Evolutionary conservation across 2,888 invertebrate genomes (phyloP).

Genomic region (Cheilosia vernalis): DNA sequence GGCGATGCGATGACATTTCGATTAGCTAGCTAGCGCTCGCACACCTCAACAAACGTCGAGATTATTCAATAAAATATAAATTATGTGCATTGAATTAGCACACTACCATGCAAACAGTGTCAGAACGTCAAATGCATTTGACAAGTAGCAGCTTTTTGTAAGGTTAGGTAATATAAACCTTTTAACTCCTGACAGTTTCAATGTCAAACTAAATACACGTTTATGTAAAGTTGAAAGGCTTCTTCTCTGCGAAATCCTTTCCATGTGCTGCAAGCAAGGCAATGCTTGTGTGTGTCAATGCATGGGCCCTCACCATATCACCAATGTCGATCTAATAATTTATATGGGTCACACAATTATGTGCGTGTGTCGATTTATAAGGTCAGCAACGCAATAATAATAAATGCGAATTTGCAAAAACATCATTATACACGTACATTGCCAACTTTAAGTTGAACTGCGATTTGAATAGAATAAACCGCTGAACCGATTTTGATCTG

Average conservation of each 20-base stretch:
- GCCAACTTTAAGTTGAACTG: no score
- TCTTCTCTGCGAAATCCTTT: not conserved
- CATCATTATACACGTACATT: no score
- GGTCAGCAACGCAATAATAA: conserved; percentile 24
- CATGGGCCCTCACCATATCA: not conserved
- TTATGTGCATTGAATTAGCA: conserved; percentile 49
- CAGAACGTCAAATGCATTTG: conserved; percentile 26
- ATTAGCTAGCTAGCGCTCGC: not conserved
- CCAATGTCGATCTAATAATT: conserved; percentile 3
- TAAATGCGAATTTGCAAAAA: conserved; percentile 27
- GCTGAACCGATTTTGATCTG: no score
- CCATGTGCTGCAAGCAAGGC: not conserved
- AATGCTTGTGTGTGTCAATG: not conserved
- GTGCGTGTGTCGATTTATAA: conserved; percentile 24
- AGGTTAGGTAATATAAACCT: not conserved
- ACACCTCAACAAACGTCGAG: conserved; percentile 17
- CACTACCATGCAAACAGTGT: conserved; percentile 22
- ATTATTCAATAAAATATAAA: conserved; percentile 43
- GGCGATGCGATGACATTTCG: conserved; percentile 47
- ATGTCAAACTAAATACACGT: conserved; percentile 1
- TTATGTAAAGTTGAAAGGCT: not conserved
- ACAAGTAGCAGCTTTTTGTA: not conserved
- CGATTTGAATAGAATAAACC: no score
- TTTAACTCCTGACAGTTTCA: conserved; percentile 6
- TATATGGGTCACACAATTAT: conserved; percentile 12